Evolutionary conservation across 2,888 invertebrate species (phyloP).

Genomic region (Taphrorychus bicolor): DNA sequence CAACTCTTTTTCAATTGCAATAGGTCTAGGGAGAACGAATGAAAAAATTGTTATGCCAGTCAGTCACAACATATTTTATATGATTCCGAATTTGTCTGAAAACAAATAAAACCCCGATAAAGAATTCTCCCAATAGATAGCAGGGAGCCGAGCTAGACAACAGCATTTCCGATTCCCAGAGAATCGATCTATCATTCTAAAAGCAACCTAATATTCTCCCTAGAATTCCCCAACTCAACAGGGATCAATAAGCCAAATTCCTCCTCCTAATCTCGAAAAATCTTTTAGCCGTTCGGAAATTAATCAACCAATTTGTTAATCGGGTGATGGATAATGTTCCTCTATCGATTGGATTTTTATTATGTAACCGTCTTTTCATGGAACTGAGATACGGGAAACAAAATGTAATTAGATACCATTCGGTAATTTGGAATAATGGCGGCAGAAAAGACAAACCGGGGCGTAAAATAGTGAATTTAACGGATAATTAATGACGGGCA

Average conservation of each 20-base stretch:
- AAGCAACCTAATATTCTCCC: slow-evolving; percentile 36
- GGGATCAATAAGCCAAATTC: slow-evolving; percentile 38
- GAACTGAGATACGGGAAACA: background rate
- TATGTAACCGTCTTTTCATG: background rate
- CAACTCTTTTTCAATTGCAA: too few species aligned
- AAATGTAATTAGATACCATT: background rate
- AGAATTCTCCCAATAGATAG: slow-evolving; percentile 10
- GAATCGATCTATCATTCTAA: slow-evolving; percentile 37
- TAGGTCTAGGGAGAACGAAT: too few species aligned
- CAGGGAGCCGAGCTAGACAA: slow-evolving; percentile 25
- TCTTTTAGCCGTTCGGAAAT: slow-evolving; percentile 18
- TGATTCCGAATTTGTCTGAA: slow-evolving; percentile 8
- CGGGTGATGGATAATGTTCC: slow-evolving; percentile 21
- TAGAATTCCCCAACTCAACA: slow-evolving; percentile 24
- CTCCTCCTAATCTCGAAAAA: slow-evolving; percentile 25
- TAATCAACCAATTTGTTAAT: slow-evolving; percentile 25
- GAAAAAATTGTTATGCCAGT: slow-evolving; percentile 2
- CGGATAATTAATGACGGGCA: slow-evolving; percentile 32
- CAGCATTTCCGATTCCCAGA: slow-evolving; percentile 34
- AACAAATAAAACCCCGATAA: slow-evolving; percentile 8
- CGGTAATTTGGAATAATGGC: background rate
- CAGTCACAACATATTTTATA: slow-evolving; percentile 6
- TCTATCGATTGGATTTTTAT: slow-evolving; percentile 15
- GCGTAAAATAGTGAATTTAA: slow-evolving; percentile 20
- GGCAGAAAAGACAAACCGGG: slow-evolving; percentile 8